These are phyloP conservation scores for Neodiprion virginianus DNA, from an alignment of 1,140 invertebrate species.

Conservation along the genomic window DNA sequence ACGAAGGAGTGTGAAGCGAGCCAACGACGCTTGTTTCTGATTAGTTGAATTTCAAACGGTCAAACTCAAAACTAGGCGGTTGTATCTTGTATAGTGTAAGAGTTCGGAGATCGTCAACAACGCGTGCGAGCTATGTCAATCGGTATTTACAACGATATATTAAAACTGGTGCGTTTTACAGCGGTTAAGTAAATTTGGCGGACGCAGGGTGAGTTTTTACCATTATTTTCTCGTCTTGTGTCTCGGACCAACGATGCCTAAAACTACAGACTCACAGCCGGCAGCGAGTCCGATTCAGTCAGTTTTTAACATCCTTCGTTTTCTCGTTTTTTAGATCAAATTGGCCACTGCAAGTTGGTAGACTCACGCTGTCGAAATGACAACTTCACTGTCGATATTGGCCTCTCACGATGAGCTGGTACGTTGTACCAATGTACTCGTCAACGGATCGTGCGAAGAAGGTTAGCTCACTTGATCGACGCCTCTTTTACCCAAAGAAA, in stretches of 20 bases:
- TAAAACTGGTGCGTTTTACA: no score
- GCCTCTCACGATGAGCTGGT: slow-evolving; percentile 72
- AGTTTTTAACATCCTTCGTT: not conserved
- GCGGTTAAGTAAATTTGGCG: no score
- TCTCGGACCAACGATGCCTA: not conserved
- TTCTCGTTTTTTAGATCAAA: not conserved
- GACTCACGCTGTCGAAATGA: slow-evolving; percentile 30
- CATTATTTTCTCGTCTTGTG: no score
- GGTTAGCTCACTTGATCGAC: slow-evolving; percentile 58
- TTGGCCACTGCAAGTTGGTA: no score
- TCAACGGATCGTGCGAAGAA: slow-evolving; percentile 72
- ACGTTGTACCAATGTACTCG: slow-evolving; percentile 69
- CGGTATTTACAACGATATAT: not conserved
- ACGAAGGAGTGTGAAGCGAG: no score
- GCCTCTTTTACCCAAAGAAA: not conserved
- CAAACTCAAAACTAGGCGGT: not conserved
- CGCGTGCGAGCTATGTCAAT: not conserved
- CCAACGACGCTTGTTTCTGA: no score
- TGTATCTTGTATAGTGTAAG: not conserved
- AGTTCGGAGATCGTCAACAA: not conserved
- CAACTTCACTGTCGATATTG: slow-evolving; percentile 57
- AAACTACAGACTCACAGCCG: not conserved
- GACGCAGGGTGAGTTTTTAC: no score
- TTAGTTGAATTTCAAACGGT: no score
- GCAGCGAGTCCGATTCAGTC: not conserved